Conservation (phyloP, 2,113 vertebrate genomes). For the Microtus richardsoni region DNA sequence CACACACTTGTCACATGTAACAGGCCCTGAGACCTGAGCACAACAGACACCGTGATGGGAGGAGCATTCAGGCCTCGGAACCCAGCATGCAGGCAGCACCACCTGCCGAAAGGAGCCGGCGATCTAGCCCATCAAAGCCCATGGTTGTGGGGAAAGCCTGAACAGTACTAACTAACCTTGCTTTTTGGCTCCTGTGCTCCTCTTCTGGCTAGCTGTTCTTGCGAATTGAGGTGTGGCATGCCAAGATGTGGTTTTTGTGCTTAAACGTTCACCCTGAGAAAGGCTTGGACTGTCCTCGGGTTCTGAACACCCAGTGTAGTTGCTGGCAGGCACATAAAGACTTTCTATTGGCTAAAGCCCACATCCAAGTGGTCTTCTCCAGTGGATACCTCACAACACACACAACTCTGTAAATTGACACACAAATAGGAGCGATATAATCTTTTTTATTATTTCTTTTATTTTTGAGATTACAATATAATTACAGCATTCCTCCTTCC, state of each 20-base stretch:
- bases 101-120: accelerated
- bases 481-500: not conserved
- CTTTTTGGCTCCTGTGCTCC: not conserved
- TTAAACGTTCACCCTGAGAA: not conserved
- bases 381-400: not conserved
- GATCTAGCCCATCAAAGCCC: too few relatives aligned
- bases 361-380: not conserved
- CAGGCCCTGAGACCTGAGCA: not conserved
- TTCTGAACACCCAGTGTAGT: not conserved
- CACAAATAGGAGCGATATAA: not conserved
- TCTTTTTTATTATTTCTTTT: not conserved
- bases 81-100: too few relatives aligned
- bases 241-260: not conserved
- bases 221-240: not conserved
- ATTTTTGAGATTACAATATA: not conserved
- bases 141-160: too few relatives aligned
- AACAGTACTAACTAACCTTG: not conserved
- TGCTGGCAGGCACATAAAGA: not conserved
- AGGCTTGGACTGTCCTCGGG: not conserved
- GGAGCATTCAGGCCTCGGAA: not conserved
- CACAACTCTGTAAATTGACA: not conserved
- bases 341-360: not conserved
- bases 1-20: not conserved
- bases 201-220: not conserved
- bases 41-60: accelerated